Conservation (phyloP, 2,113 vertebrate species). For the Barbus barbus region DNA sequence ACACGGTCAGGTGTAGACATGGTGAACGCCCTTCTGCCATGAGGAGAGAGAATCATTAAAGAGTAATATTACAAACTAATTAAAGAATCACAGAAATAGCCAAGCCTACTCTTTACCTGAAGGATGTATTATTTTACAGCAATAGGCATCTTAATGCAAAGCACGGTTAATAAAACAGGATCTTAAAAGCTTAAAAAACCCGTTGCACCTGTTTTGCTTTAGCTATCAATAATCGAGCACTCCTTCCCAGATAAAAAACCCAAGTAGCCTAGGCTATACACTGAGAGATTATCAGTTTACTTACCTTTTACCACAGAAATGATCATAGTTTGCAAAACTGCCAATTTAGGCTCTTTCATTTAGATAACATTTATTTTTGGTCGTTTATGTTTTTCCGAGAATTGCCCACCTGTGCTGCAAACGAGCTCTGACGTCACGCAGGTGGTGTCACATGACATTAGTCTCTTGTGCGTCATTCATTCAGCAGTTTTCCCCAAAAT, state of each 20-base stretch:
- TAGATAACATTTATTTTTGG: too few relatives aligned
- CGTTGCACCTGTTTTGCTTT: neutral
- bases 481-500: neutral
- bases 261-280: neutral
- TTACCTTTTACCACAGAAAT: neutral
- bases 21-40: neutral
- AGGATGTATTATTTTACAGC: too few relatives aligned
- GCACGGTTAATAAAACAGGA: too few relatives aligned
- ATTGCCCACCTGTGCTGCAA: slow-evolving; percentile 11
- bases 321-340: neutral
- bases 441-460: slow-evolving; percentile 52
- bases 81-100: too few relatives aligned
- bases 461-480: neutral
- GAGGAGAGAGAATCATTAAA: too few relatives aligned
- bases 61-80: too few relatives aligned
- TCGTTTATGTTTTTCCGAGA: neutral
- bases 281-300: neutral
- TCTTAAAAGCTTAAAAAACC: too few relatives aligned
- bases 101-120: too few relatives aligned
- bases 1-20: slow-evolving; percentile 67
- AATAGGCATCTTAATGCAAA: too few relatives aligned
- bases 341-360: neutral
- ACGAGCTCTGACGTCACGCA: neutral
- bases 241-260: neutral
- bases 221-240: neutral